A percentile compares a stretch with the other conserved stretches of the same genome.
These are phyloP conservation scores for Mustelus asterias DNA, from an alignment of 2,113 vertebrate genomes.

Conservation along the genomic window DNA sequence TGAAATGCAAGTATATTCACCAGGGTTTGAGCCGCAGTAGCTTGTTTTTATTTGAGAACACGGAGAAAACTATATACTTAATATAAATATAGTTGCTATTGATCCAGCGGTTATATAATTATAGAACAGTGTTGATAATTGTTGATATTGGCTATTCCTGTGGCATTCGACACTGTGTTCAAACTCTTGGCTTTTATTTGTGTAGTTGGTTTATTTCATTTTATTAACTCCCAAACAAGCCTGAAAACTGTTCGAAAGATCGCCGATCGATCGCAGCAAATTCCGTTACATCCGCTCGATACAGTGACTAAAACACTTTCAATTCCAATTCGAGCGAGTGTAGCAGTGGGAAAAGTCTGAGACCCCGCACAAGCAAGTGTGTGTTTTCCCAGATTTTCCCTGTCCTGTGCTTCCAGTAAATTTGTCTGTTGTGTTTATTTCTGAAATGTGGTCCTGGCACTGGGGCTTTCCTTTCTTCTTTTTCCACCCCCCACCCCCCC, in stretches of 20 bases:
- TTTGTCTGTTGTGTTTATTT: background rate
- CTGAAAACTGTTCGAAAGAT: constrained; percentile 33
- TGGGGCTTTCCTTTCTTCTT: background rate
- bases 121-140: background rate
- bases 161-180: constrained; percentile 12
- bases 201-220: constrained; percentile 29
- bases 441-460: background rate
- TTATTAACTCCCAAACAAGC: constrained; percentile 35
- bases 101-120: constrained; percentile 32
- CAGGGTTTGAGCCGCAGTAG: background rate
- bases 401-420: background rate
- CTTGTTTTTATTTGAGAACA: background rate
- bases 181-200: constrained; percentile 25
- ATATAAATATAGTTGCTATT: background rate
- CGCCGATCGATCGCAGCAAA: constrained; percentile 35
- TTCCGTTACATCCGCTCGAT: constrained; percentile 36
- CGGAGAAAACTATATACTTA: background rate
- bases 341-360: background rate
- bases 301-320: constrained; percentile 23
- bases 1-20: constrained; percentile 20
- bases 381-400: background rate
- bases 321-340: constrained; percentile 28
- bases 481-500: too few species aligned
- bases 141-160: background rate
- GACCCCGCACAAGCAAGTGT: background rate